phyloP scores from a whole-genome alignment of 2,888 invertebrate genomes.

The Cerastis leucographa region DNA sequence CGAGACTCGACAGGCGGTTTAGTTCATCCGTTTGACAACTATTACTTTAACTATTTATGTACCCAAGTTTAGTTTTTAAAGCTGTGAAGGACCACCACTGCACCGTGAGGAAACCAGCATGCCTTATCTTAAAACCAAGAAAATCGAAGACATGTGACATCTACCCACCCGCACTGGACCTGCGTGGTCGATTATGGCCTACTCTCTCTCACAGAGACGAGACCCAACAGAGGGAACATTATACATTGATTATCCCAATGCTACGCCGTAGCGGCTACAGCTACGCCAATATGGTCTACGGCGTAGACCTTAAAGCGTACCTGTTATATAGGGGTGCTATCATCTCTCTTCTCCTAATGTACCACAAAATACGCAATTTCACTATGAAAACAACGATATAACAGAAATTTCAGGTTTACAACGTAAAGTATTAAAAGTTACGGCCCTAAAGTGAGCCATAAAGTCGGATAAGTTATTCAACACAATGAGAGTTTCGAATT shows the following conservation, averaged over 20 bases:
- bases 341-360: constrained; percentile 26
- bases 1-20: background rate
- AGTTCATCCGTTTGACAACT: background rate
- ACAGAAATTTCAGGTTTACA: constrained; percentile 47
- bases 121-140: background rate
- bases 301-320: background rate
- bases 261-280: constrained; percentile 12
- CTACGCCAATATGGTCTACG: constrained; percentile 3
- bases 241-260: background rate
- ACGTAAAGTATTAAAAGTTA: constrained; percentile 61
- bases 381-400: constrained; percentile 51
- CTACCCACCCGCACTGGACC: background rate
- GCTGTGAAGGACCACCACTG: background rate
- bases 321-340: constrained; percentile 8
- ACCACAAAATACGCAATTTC: constrained; percentile 42
- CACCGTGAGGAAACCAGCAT: background rate
- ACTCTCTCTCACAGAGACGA: background rate
- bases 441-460: constrained; percentile 40
- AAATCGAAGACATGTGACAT: background rate
- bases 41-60: background rate
- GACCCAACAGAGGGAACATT: too few species aligned
- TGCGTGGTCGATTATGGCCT: background rate
- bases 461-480: constrained; percentile 54
- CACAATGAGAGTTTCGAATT: constrained; percentile 42
- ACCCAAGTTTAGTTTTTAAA: background rate